Conservation (phyloP, 2,888 invertebrate species). For the Hyposoter didymator region DNA sequence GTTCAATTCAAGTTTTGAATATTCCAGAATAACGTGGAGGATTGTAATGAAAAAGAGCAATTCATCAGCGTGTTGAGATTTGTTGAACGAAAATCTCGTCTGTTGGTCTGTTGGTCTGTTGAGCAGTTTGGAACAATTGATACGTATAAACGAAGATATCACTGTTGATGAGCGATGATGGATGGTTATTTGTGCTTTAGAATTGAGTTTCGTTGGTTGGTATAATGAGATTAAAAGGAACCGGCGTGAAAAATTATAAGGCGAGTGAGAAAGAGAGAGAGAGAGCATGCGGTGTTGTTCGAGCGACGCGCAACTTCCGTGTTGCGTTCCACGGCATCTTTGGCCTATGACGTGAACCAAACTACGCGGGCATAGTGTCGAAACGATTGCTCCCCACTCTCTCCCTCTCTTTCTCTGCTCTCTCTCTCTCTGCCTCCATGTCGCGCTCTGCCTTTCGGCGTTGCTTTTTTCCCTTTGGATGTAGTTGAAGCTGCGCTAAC, state of each 20-base stretch:
- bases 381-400: slow-evolving; percentile 28
- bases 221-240: slow-evolving; percentile 38
- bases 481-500: slow-evolving; percentile 17
- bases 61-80: too few relatives aligned
- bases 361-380: slow-evolving; percentile 42
- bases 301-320: slow-evolving; percentile 66
- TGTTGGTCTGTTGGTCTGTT: neutral
- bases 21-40: too few relatives aligned
- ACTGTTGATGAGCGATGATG: slow-evolving; percentile 16
- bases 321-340: slow-evolving; percentile 68
- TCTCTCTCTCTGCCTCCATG: slow-evolving; percentile 61
- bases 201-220: neutral
- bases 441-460: slow-evolving; percentile 62
- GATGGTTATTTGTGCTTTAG: neutral
- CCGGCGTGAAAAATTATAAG: slow-evolving; percentile 10
- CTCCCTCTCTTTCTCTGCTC: slow-evolving; percentile 52
- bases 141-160: neutral
- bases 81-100: neutral
- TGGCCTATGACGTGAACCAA: slow-evolving; percentile 68
- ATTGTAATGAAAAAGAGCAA: too few relatives aligned
- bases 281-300: slow-evolving; percentile 35
- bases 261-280: slow-evolving; percentile 20
- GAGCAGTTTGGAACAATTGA: neutral
- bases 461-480: slow-evolving; percentile 11
- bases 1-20: too few relatives aligned